Evolutionary conservation across 1,140 invertebrate species (phyloP).

Genomic region (Dreissena polymorpha): DNA sequence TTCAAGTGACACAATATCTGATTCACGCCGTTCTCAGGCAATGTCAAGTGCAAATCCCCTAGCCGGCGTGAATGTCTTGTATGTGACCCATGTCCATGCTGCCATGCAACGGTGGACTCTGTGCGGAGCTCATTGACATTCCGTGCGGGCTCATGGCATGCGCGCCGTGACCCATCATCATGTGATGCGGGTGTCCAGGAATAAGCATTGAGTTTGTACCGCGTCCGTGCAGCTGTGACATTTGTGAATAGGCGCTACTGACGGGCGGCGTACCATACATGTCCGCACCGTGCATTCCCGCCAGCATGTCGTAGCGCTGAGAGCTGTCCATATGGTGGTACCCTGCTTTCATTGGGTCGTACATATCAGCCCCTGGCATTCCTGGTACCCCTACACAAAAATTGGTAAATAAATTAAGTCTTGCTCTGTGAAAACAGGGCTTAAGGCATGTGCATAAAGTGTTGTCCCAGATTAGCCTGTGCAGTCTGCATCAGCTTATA

Average conservation of each 20-base stretch:
- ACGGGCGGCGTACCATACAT: conserved; percentile 78
- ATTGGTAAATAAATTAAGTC: conserved; percentile 9
- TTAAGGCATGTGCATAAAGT: too few species aligned
- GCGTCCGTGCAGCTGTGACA: conserved; percentile 81
- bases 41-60: conserved; percentile 44
- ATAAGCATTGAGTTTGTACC: conserved; percentile 82
- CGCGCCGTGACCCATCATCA: conserved; percentile 80
- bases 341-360: conserved; percentile 77
- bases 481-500: too few species aligned
- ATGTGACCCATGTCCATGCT: conserved; percentile 81
- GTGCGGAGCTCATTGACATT: conserved; percentile 76
- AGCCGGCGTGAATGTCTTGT: conserved; percentile 82
- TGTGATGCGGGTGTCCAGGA: conserved; percentile 81
- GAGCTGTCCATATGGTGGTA: conserved; percentile 74
- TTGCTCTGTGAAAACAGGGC: too few species aligned
- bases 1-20: too few species aligned
- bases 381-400: conserved; percentile 76
- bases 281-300: conserved; percentile 77
- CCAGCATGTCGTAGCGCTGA: conserved; percentile 76
- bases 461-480: too few species aligned
- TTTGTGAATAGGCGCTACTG: conserved; percentile 78
- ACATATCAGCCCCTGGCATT: conserved; percentile 78
- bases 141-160: conserved; percentile 79
- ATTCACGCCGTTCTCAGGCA: too few species aligned
- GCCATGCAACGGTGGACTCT: conserved; percentile 80